Base-by-base conservation (phyloP, 1,140 invertebrate genomes). In the Musca domestica region DNA sequence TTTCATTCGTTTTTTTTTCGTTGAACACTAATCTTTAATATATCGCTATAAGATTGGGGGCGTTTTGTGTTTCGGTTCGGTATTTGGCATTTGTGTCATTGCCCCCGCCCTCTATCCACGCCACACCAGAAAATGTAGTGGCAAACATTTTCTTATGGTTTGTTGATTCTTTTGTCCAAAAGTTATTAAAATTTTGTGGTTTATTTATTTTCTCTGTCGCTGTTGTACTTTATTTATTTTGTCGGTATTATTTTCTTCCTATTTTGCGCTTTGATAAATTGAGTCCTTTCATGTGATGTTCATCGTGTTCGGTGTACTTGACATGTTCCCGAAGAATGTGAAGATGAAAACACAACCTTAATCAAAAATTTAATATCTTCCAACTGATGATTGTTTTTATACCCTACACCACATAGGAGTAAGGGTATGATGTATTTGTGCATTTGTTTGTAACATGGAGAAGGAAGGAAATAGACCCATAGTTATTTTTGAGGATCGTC, bases 61-160 rank as follows among this genome's bases (percentile, higher is more conserved):
- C 14, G 56, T 58, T 61, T 61, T 61, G n/a, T 56, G 30, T 9
- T 61, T 61, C 41, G n/a, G 2, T 34, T 51, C 2, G 6, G 12
- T 7, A 17, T 30, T 15, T 56, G 15, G 19, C 34, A 34, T 20
- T 61, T 61, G 30, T 61, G 56, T 34, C 4, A 41, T 41, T 41
- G 34, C 10, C 34, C 34, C 34, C 4, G 4, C 34, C 34, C 34
- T 2, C 34, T 30, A 30, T 4, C 27, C 9, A 30, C 9, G 27
- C 9, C n/a, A 30, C 9, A 30, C 3, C 27, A 30, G 3, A 41
- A 41, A 41, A 41, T 41, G 27, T 61, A 61, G 34, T 34, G 56
- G 17, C 56, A 61, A 61, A 34, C 56, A 61, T 34, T 61, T 61
- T n/a, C 27, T 61, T 61, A 61, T 61, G 56, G 56, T 61, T 61